These are phyloP conservation scores for Plagodis dolabraria DNA, from an alignment of 2,888 invertebrate genomes.

Conservation along the genomic window DNA sequence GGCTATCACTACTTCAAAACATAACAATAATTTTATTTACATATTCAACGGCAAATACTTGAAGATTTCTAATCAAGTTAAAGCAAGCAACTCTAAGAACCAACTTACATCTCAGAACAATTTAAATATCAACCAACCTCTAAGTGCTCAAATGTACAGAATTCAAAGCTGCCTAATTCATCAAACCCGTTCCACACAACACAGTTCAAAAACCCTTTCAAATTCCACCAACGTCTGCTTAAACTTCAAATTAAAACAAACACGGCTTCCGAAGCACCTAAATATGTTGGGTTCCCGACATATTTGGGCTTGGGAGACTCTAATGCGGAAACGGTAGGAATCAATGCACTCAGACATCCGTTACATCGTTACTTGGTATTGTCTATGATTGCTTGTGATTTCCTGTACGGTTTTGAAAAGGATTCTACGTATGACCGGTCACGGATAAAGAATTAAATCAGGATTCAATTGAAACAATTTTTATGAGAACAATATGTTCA, in stretches of 20 bases:
- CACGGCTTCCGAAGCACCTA: constrained; percentile 28
- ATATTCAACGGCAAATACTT: too few relatives aligned
- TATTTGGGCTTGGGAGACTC: constrained; percentile 45
- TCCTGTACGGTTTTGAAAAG: constrained; percentile 58
- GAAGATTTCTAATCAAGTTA: too few relatives aligned
- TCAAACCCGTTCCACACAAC: constrained; percentile 1
- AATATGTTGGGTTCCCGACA: constrained; percentile 25
- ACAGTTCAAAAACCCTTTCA: constrained; percentile 23
- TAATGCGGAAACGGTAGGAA: constrained; percentile 53
- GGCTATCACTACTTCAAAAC: too few relatives aligned
- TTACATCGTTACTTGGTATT: constrained; percentile 52
- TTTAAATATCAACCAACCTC: too few relatives aligned
- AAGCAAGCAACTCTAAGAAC: too few relatives aligned
- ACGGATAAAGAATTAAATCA: neutral
- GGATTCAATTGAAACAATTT: neutral
- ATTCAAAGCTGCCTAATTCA: neutral
- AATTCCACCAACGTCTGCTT: constrained; percentile 29
- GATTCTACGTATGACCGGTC: constrained; percentile 35
- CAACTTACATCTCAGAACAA: too few relatives aligned
- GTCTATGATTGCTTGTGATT: constrained; percentile 61
- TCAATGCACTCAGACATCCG: constrained; percentile 74
- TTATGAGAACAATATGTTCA: too few relatives aligned
- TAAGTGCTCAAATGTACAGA: neutral
- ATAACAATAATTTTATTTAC: too few relatives aligned
- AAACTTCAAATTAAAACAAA: constrained; percentile 23